Base-by-base conservation (phyloP, 2,797 vertebrate genomes). In the Acipenser oxyrinchus region DNA sequence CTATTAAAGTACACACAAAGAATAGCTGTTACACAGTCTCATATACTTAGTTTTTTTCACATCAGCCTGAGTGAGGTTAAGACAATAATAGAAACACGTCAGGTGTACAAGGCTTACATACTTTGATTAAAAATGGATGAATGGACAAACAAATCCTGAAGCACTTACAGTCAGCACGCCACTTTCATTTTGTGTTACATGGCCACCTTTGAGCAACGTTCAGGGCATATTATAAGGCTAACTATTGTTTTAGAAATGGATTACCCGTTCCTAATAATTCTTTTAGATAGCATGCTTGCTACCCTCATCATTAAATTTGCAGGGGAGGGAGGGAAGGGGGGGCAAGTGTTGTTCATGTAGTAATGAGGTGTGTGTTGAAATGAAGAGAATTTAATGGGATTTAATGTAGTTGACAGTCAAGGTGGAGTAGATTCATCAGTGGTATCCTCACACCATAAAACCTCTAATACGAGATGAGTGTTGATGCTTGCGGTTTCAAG, bases 311-410 rank as follows among this genome's bases (percentile, higher is more conserved):
- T 58, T 62, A 60, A 59, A 63, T 18, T 2, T 12, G 52, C 49
- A 23, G 12, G 12, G 18, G 48, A 60, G 60, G 18, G 1, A 12
- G 57, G 11, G 8, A 10, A 6, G 8, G 63, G 10, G 10, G n/a
- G 61, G 10, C 61, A 51, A 63, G 53, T 52, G 60, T 8, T 50
- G 11, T 6, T 10, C 8, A 10, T 11, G 9, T 59, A 53, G 63
- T 70, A 66, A 51, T 67, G 60, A 70, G 64, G 37, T 37, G 9
- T n/a, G 51, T 37, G 52, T 53, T 65, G 61, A 66, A 70, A 70
- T 67, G 49, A 55, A 63, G 48, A 49, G 64, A 8, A 15, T 55
- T 62, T 64, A 63, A 66, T 70, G 66, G 65, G 61, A 49, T 64
- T 66, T 58, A 63, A 60, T 48, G 53, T 7, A 61, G 60, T 48